Base-by-base conservation (phyloP, 2,888 invertebrate genomes). In the Lydus trimaculatus region DNA sequence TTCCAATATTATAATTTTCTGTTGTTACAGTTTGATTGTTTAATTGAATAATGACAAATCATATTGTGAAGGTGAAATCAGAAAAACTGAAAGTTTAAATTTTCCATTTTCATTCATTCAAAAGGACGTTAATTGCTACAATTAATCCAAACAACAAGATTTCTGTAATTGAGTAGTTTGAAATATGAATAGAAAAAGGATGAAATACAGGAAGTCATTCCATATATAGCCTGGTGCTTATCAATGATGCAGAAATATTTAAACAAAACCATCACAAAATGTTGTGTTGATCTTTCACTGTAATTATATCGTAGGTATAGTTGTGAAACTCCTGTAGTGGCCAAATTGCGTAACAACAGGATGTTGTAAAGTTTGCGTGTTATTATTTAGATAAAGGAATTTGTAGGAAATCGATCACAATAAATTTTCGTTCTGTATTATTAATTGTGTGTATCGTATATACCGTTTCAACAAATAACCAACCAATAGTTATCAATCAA, bases 11-110 rank as follows among this genome's bases (percentile, higher is more conserved):
- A 25, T 56, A 56, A 56, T 56, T 56, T 56, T 25, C 25, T 25
- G 13, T 56, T 13, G 56, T 25, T 56, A 56, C 25, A 56, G 56
- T 20, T 28, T 2, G 28, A 20, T 48, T 48, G n/a, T 48, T 48
- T 25, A 56, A 56, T 56, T 56, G 13, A 48, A 17, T 63, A 63
- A 64, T 67, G 52, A 63, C 63, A 43, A 36, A 62, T 62, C 39
- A 31, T 4, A 43, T 36, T 56, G 56, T 56, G 56, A 56, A 56
- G 56, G 56, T 56, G 20, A 56, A 56, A 56, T 25, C 25, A 25
- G 25, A 25, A 25, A 15, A 56, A 15, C 13, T 9, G 20, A 20
- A 36, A 36, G 36, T 28, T 28, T 28, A 2, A 28, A 4, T 28
- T 2, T 28, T 2, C 4, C 4, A 3, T 28, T 28, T 28, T 28